phyloP scores from a whole-genome alignment of 2,113 vertebrate species.

The Collichthys lucidus region DNA sequence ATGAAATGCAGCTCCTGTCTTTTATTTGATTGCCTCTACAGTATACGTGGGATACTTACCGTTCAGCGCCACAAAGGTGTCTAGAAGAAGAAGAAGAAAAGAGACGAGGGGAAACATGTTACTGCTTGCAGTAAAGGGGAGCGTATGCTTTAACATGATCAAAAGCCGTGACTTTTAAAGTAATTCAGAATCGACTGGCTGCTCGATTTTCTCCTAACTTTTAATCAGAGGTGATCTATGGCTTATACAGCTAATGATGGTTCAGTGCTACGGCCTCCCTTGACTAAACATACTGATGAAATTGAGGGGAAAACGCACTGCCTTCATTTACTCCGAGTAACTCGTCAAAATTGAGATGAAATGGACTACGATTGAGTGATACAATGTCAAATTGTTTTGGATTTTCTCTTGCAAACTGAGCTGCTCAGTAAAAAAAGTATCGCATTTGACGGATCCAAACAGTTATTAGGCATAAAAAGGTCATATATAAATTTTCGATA shows the following conservation, averaged over 20 bases:
- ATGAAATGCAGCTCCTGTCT: constrained; percentile 61
- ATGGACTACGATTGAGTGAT: constrained; percentile 37
- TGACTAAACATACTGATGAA: constrained; percentile 61
- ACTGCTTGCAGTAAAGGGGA: constrained; percentile 53
- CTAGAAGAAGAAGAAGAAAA: constrained; percentile 84
- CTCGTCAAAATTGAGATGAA: constrained; percentile 47
- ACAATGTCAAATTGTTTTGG: constrained; percentile 43
- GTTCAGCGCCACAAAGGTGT: constrained; percentile 97
- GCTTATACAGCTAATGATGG: constrained; percentile 51
- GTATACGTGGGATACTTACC: constrained; percentile 86
- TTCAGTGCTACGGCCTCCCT: constrained; percentile 40
- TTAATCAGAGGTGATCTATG: constrained; percentile 63
- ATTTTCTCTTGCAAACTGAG: constrained; percentile 26
- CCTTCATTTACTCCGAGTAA: constrained; percentile 53
- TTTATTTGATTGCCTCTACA: constrained; percentile 59
- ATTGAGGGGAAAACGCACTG: constrained; percentile 27
- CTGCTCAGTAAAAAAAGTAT: constrained; percentile 23
- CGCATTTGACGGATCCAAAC: constrained; percentile 12
- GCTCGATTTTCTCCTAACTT: constrained; percentile 53
- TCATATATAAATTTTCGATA: constrained; percentile 33
- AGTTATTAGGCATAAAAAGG: constrained; percentile 16
- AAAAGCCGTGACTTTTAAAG: constrained; percentile 69
- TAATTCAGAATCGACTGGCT: constrained; percentile 65
- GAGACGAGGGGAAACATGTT: constrained; percentile 74
- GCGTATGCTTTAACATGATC: constrained; percentile 59